Evolutionary conservation across 2,797 vertebrate species (phyloP), one percentile per base, ranked within the genome.

Genomic region (Nyctibius grandis): DNA sequence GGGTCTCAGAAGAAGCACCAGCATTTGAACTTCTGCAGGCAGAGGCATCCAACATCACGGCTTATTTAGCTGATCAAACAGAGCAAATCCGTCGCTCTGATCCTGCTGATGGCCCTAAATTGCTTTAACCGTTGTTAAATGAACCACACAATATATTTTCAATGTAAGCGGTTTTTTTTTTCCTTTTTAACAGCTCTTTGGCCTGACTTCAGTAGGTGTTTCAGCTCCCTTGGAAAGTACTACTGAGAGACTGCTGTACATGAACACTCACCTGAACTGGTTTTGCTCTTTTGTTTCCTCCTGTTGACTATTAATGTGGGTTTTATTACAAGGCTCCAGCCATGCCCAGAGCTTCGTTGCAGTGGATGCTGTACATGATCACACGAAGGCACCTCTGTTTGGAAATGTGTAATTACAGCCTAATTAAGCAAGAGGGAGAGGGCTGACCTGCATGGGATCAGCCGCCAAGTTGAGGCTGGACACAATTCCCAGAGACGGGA

Each of bases 21-120:
- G 44, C 0, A 2, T 90, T 48, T 82, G 88, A 91, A 70, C 83
- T n/a, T 67, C 54, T 91, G 76, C 84, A 78, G 50, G 61, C 70
- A 85, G n/a, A 77, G 57, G 33, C 68, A 53, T 69, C 77, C 57
- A 51, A 60, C 3, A 11, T 92, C 88, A 87, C 0, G 51, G 79
- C 74, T 92, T 75, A 86, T 96, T 95, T 96, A 88, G 17, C 65
- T 95, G 85, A 95, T 95, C 93, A 95, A 92, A 91, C 89, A 73
- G 82, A 92, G 79, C 83, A 95, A 96, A 95, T 90, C 94, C 77
- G 83, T 63, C 3, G 0, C 79, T 96, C 91, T 93, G 93, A 95
- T 96, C 89, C 95, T 8, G 59, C 80, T 85, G 94, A 92, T 93
- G 93, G 67, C 88, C 90, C 80, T 40, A 29, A 96, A 94, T 88